Conservation (phyloP, 2,888 invertebrate species). For the Philonicus albiceps region DNA sequence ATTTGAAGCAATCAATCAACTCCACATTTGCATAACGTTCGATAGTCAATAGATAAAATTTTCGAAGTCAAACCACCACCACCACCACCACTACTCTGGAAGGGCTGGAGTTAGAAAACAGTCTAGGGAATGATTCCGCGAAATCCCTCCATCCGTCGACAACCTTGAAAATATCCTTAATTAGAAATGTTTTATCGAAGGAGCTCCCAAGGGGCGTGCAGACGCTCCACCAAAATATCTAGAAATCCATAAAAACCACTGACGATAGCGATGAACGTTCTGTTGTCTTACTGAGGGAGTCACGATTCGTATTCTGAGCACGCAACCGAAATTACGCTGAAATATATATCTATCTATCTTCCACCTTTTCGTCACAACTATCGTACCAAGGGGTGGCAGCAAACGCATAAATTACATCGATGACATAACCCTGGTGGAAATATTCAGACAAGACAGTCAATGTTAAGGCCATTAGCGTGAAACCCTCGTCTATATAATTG, state of each 20-base stretch:
- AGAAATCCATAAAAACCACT: not conserved
- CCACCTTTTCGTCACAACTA: not conserved
- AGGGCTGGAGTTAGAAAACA: not conserved
- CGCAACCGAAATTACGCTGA: not conserved
- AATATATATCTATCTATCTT: not conserved
- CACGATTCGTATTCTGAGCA: not conserved
- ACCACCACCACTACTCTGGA: not conserved
- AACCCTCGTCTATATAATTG: not conserved
- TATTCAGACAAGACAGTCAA: not conserved
- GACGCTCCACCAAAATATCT: not conserved
- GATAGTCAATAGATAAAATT: not conserved
- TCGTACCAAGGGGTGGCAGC: not conserved
- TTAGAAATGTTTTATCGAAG: conserved; percentile 18
- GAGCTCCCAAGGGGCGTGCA: not conserved
- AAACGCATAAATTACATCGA: not conserved
- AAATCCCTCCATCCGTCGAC: not conserved
- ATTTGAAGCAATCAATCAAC: not conserved
- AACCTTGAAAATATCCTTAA: conserved; percentile 5
- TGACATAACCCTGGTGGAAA: not conserved
- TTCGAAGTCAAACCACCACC: not conserved
- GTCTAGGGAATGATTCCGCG: not conserved
- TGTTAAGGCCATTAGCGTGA: not conserved
- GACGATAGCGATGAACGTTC: not conserved
- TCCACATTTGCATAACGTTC: not conserved
- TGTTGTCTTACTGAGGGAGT: not conserved